These are phyloP conservation scores for Numida meleagris DNA, from an alignment of 2,113 vertebrate genomes.

Conservation along the genomic window DNA sequence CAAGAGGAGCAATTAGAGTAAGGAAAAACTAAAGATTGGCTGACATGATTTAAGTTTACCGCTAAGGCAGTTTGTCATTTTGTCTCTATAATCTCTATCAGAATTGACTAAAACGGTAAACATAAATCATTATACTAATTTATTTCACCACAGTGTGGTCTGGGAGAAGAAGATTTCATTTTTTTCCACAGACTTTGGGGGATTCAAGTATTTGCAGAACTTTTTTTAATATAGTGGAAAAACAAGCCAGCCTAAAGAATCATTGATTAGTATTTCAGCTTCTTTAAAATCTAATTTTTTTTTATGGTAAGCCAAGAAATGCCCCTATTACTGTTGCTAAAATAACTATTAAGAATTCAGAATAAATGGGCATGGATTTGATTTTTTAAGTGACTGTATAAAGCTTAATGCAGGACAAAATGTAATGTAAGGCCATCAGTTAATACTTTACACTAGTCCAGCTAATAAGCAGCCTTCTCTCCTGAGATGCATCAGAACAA, in stretches of 20 bases:
- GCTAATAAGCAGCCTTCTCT: constrained; percentile 68
- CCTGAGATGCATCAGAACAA: constrained; percentile 17
- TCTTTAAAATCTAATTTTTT: constrained; percentile 57
- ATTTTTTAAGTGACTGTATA: constrained; percentile 64
- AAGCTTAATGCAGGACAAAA: constrained; percentile 52
- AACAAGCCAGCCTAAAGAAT: constrained; percentile 45
- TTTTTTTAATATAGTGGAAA: constrained; percentile 62
- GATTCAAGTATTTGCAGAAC: constrained; percentile 73
- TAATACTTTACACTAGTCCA: constrained; percentile 41
- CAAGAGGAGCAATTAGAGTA: constrained; percentile 86
- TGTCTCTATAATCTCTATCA: constrained; percentile 91
- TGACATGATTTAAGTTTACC: constrained; percentile 89
- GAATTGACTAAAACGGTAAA: constrained; percentile 90
- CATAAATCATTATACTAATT: constrained; percentile 93
- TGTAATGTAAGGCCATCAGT: constrained; percentile 1
- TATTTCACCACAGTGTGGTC: constrained; percentile 82
- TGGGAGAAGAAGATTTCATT: constrained; percentile 80
- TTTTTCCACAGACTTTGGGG: constrained; percentile 76
- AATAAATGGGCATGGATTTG: constrained; percentile 33
- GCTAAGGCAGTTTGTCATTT: constrained; percentile 87
- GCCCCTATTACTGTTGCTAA: constrained; percentile 38
- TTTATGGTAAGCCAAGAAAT: constrained; percentile 30
- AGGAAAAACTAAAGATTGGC: constrained; percentile 91
- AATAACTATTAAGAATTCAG: constrained; percentile 52
- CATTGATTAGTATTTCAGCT: constrained; percentile 72